phyloP scores from a whole-genome alignment of 2,113 vertebrate genomes.

The Calyptomena viridis region DNA sequence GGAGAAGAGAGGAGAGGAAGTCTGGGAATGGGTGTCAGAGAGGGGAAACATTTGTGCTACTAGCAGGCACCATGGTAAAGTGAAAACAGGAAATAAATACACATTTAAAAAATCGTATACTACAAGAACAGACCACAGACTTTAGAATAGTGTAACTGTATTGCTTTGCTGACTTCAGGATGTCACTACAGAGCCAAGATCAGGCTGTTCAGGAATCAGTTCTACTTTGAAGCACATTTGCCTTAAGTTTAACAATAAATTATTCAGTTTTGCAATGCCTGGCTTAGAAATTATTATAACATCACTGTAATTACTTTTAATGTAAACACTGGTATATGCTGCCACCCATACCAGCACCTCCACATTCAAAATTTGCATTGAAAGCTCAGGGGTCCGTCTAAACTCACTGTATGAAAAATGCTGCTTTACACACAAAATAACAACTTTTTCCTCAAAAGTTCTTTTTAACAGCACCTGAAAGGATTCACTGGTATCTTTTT shows the following conservation, averaged over 20 bases:
- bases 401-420: not conserved
- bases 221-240: not conserved
- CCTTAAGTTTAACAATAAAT: constrained; percentile 18
- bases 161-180: not conserved
- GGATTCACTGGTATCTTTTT: not conserved
- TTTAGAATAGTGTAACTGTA: not conserved
- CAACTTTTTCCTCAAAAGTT: not conserved
- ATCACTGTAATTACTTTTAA: not conserved
- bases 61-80: not conserved
- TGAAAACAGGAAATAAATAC: not conserved
- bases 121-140: not conserved
- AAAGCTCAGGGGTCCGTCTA: not conserved
- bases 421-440: not conserved
- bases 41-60: not conserved
- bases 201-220: not conserved
- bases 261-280: not conserved
- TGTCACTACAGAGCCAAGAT: not conserved
- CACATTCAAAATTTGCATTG: not conserved
- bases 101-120: not conserved
- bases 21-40: not conserved
- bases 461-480: not conserved
- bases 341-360: not conserved
- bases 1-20: not conserved
- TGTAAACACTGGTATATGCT: not conserved
- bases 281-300: not conserved